These are phyloP conservation scores for Acropora yongei DNA, from an alignment of 64 coral and sea anemone genomes.

Conservation along the genomic window DNA sequence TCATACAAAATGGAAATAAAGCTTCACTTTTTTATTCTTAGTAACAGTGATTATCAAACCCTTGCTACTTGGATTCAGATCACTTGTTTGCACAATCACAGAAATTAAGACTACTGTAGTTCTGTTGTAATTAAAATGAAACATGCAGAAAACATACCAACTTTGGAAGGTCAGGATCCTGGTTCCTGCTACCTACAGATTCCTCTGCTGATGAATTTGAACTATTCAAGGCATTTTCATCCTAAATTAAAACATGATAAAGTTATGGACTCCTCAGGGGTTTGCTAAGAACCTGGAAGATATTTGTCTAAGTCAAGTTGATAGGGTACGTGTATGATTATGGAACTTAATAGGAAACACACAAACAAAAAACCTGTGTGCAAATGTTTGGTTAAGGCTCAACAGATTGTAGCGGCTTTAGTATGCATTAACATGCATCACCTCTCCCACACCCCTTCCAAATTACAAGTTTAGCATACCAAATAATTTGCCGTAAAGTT, in stretches of 20 bases:
- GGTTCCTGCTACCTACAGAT: neutral
- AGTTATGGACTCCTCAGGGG: neutral
- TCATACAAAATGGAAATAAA: neutral
- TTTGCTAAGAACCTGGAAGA: conserved; percentile 2
- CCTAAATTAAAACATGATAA: neutral
- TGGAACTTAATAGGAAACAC: conserved; percentile 4
- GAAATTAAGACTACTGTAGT: neutral
- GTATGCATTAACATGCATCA: neutral
- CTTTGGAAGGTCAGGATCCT: neutral
- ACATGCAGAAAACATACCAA: neutral
- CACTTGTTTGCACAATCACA: conserved; percentile 6
- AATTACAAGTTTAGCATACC: neutral
- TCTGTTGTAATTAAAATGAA: neutral
- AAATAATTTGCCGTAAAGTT: conserved; percentile 8
- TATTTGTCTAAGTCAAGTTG: neutral
- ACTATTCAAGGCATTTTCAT: conserved; percentile 3
- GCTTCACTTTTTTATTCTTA: conserved; percentile 3
- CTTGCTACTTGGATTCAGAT: conserved; percentile 6
- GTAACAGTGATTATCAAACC: conserved; percentile 7
- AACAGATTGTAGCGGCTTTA: conserved; percentile 1
- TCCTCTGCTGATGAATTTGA: neutral
- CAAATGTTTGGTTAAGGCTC: conserved; percentile 3
- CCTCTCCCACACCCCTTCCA: neutral
- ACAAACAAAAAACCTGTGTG: neutral
- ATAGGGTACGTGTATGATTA: neutral